phyloP scores from a whole-genome alignment of 2,113 vertebrate species.

The Mellivora capensis region DNA sequence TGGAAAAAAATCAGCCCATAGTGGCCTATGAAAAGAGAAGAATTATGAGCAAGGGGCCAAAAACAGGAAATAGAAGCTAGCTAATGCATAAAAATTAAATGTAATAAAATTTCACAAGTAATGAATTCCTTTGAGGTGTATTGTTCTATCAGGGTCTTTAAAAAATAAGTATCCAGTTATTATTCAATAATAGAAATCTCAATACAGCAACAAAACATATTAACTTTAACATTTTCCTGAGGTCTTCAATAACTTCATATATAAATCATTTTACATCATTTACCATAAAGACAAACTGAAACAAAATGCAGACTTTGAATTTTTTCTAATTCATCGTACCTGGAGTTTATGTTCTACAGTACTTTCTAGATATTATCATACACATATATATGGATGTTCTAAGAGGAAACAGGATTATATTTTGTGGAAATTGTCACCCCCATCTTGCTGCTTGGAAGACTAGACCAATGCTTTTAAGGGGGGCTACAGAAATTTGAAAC shows the following conservation, averaged over 20 bases:
- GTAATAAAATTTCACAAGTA: background rate
- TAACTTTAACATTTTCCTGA: background rate
- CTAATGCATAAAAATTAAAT: background rate
- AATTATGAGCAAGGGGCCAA: background rate
- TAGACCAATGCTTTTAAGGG: background rate
- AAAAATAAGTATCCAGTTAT: background rate
- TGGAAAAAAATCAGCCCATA: background rate
- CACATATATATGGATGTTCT: background rate
- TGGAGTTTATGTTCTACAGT: background rate
- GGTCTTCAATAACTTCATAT: background rate
- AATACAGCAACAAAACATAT: background rate
- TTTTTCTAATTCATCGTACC: background rate
- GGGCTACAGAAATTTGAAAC: background rate
- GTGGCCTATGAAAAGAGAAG: background rate
- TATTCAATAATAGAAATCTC: background rate
- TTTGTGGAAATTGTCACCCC: background rate
- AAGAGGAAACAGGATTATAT: background rate
- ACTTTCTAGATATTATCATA: background rate
- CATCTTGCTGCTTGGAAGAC: background rate
- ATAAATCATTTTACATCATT: background rate
- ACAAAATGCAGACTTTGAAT: background rate
- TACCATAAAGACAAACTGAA: constrained; percentile 8
- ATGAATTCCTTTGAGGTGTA: background rate
- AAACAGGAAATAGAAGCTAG: background rate
- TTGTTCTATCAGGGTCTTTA: background rate